These are phyloP conservation scores for Onychomys torridus DNA, from an alignment of 2,797 vertebrate species.

Conservation along the genomic window DNA sequence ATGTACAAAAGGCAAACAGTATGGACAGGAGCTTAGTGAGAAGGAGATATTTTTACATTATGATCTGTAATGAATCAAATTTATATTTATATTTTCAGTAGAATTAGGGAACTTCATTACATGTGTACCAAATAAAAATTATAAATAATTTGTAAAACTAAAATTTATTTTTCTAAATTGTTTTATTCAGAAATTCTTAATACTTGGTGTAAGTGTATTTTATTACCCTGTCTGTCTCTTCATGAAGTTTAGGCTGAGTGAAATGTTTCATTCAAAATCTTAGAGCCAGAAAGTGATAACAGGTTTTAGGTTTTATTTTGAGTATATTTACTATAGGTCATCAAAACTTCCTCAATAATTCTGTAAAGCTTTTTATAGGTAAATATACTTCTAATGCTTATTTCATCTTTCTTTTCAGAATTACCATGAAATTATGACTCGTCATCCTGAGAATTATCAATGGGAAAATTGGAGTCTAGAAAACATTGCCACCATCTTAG, in stretches of 20 bases:
- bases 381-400: slow-evolving; percentile 46
- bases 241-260: slow-evolving; percentile 16
- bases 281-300: slow-evolving; percentile 17
- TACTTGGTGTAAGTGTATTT: background rate
- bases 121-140: slow-evolving; percentile 54
- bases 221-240: background rate
- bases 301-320: slow-evolving; percentile 45
- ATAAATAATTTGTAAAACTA: background rate
- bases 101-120: slow-evolving; percentile 21
- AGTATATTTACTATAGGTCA: slow-evolving; percentile 15
- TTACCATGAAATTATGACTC: slow-evolving; percentile 94
- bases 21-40: background rate
- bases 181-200: slow-evolving; percentile 45
- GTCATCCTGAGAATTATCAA: slow-evolving; percentile 93
- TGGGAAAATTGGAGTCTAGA: slow-evolving; percentile 97
- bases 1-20: slow-evolving; percentile 17
- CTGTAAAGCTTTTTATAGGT: slow-evolving; percentile 54
- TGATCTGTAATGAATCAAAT: slow-evolving; percentile 47
- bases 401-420: slow-evolving; percentile 89
- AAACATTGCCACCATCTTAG: slow-evolving; percentile 91
- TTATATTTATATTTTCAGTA: slow-evolving; percentile 65
- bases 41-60: slow-evolving; percentile 53
- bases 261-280: slow-evolving; percentile 52
- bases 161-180: slow-evolving; percentile 30
- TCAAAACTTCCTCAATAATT: slow-evolving; percentile 52